These are phyloP conservation scores for Ennomos erosarius DNA, from an alignment of 2,888 invertebrate species.

Conservation along the genomic window DNA sequence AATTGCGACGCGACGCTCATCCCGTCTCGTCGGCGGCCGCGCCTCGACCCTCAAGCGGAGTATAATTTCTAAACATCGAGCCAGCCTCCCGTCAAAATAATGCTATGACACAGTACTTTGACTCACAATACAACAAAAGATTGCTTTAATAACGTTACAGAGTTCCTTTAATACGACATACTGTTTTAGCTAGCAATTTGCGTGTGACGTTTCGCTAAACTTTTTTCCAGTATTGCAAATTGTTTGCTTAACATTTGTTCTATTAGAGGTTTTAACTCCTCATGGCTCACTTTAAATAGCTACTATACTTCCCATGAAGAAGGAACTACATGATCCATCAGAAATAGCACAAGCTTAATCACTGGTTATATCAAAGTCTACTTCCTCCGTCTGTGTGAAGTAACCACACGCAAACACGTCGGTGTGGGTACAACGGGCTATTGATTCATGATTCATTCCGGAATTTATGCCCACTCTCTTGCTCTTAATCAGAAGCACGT, in stretches of 20 bases:
- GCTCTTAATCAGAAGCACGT: constrained; percentile 74
- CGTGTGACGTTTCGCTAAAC: too few species aligned
- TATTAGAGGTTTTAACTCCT: too few species aligned
- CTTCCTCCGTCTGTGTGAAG: constrained; percentile 59
- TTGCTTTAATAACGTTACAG: too few species aligned
- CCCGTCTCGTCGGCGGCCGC: constrained; percentile 14
- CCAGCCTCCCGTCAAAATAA: constrained; percentile 79
- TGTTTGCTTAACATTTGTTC: too few species aligned
- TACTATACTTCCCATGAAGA: too few species aligned
- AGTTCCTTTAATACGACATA: too few species aligned
- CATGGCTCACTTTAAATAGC: too few species aligned
- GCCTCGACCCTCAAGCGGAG: constrained; percentile 39
- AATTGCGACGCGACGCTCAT: constrained; percentile 26
- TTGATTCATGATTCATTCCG: constrained; percentile 83
- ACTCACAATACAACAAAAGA: neutral
- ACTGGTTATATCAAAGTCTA: neutral
- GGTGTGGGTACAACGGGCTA: constrained; percentile 77
- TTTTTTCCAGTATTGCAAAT: too few species aligned
- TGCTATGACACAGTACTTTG: constrained; percentile 49
- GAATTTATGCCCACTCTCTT: constrained; percentile 80
- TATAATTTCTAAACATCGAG: constrained; percentile 71
- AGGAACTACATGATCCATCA: too few species aligned
- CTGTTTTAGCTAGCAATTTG: too few species aligned
- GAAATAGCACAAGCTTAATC: neutral
- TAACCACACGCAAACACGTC: constrained; percentile 56